phyloP scores from a whole-genome alignment of 2,888 invertebrate species.

The Clitarchus hookeri region DNA sequence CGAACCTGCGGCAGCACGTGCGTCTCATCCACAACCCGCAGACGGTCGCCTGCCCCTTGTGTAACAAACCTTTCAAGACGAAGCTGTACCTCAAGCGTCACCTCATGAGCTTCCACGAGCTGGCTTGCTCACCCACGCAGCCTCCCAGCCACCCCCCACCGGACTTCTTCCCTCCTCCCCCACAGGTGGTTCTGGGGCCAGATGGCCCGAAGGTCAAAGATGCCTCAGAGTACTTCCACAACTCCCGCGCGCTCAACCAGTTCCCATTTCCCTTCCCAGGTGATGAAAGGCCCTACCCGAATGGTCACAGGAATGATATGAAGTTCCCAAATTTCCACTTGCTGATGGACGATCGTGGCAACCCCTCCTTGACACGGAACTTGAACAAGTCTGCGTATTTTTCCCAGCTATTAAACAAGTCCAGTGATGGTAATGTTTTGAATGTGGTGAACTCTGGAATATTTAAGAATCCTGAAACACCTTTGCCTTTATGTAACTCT shows the following conservation, averaged over 20 bases:
- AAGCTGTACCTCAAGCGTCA: constrained; percentile 66
- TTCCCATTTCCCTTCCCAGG: neutral
- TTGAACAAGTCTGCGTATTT: neutral
- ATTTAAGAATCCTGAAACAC: no score
- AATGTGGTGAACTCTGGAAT: neutral
- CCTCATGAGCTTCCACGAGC: constrained; percentile 61
- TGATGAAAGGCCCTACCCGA: neutral
- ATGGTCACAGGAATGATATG: neutral
- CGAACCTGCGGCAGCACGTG: constrained; percentile 68
- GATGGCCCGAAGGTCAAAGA: constrained; percentile 20
- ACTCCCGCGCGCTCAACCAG: neutral
- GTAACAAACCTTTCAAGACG: constrained; percentile 67
- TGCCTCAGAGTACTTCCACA: neutral
- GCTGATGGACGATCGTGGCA: no score
- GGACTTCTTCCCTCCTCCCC: constrained; percentile 34
- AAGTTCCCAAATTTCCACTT: no score
- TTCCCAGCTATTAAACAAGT: neutral
- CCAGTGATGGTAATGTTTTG: neutral
- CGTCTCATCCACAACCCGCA: constrained; percentile 68
- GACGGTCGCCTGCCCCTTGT: constrained; percentile 64
- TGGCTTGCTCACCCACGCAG: constrained; percentile 34
- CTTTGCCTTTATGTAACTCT: no score
- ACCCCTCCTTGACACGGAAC: neutral
- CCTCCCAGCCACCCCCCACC: neutral
- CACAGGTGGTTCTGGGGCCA: constrained; percentile 33